Conservation (phyloP, 1,140 invertebrate species). For the Mactra quadrangularis region DNA sequence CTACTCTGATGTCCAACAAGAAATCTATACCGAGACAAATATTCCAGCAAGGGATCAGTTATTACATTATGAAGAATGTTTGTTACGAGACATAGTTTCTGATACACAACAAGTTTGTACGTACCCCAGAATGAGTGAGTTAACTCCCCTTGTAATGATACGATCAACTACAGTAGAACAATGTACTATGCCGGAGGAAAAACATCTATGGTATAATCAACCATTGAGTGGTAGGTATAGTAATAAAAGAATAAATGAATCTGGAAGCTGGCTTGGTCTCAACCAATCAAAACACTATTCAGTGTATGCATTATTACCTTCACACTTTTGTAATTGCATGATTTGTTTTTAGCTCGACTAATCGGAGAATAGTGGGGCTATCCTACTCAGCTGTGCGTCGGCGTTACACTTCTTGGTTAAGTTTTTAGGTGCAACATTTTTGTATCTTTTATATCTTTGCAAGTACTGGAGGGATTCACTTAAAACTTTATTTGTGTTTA, state of each 20-base stretch:
- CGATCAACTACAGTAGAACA: constrained; percentile 26
- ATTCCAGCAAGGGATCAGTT: constrained; percentile 54
- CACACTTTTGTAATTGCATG: too few species aligned
- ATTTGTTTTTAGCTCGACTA: too few species aligned
- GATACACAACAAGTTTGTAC: constrained; percentile 5
- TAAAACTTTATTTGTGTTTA: too few species aligned
- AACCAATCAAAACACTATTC: not conserved
- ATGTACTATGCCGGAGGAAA: constrained; percentile 54
- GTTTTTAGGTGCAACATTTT: too few species aligned
- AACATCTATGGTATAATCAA: constrained; percentile 46
- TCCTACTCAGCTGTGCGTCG: too few species aligned
- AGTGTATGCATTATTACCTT: too few species aligned
- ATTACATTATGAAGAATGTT: constrained; percentile 51
- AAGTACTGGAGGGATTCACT: too few species aligned
- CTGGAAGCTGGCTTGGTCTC: not conserved
- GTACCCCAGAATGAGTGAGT: constrained; percentile 37
- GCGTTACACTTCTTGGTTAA: too few species aligned
- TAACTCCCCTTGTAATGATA: constrained; percentile 36
- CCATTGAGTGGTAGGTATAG: constrained; percentile 12
- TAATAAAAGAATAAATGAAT: not conserved
- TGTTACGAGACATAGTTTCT: constrained; percentile 32
- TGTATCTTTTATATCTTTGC: too few species aligned
- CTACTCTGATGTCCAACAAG: constrained; percentile 49
- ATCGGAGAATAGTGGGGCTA: too few species aligned
- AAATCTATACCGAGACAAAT: constrained; percentile 51